Conservation (phyloP, 64 coral and sea anemone species). For the Actinia equina region DNA sequence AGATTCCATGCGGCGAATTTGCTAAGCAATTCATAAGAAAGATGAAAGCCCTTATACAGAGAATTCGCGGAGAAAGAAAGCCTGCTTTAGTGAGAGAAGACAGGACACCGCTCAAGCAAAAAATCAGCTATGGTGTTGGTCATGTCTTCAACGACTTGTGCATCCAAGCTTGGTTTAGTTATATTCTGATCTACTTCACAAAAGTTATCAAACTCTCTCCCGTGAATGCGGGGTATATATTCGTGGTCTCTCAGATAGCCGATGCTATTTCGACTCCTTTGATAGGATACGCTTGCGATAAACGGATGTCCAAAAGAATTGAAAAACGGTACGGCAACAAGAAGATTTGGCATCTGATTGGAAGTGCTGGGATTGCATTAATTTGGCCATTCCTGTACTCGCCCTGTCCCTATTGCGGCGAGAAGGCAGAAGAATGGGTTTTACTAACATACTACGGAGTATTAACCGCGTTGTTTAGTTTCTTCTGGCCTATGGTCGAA, state of each 20-base stretch:
- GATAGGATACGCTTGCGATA: slow-evolving; percentile 93
- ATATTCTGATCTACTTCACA: slow-evolving; percentile 79
- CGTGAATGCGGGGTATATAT: slow-evolving; percentile 53
- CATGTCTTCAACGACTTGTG: slow-evolving; percentile 94
- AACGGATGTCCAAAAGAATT: slow-evolving; percentile 56
- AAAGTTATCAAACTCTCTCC: slow-evolving; percentile 72
- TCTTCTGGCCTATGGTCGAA: slow-evolving; percentile 95
- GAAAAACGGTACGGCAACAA: slow-evolving; percentile 70
- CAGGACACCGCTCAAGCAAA: slow-evolving; percentile 79
- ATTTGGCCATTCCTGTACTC: slow-evolving; percentile 84
- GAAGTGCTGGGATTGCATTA: slow-evolving; percentile 68
- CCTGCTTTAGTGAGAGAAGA: slow-evolving; percentile 44
- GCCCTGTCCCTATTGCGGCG: slow-evolving; percentile 60
- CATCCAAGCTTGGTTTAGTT: slow-evolving; percentile 95
- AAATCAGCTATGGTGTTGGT: slow-evolving; percentile 77
- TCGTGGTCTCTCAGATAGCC: slow-evolving; percentile 69
- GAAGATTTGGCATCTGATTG: slow-evolving; percentile 88
- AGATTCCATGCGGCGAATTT: not conserved
- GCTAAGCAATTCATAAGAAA: not conserved
- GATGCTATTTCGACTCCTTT: slow-evolving; percentile 81
- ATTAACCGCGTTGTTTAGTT: slow-evolving; percentile 55
- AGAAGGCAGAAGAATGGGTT: slow-evolving; percentile 48
- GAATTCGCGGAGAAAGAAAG: slow-evolving; percentile 14
- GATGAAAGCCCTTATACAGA: slow-evolving; percentile 11
- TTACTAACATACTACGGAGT: slow-evolving; percentile 60